phyloP scores from a whole-genome alignment of 2,888 invertebrate species.

The Diarsia rubi region DNA sequence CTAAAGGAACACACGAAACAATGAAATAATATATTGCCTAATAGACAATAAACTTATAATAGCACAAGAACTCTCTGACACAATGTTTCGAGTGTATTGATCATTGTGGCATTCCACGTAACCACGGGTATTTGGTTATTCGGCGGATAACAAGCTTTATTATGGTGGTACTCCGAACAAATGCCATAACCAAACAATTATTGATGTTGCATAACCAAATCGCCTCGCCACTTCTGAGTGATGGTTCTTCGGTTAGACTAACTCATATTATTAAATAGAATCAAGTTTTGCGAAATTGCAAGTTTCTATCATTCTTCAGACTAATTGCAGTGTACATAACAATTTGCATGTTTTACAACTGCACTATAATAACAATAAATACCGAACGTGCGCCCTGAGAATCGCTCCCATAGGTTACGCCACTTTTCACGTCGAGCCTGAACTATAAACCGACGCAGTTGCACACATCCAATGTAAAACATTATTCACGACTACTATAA shows the following conservation, averaged over 20 bases:
- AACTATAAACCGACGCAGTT: constrained; percentile 55
- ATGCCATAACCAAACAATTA: constrained; percentile 55
- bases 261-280: constrained; percentile 36
- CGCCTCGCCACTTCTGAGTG: constrained; percentile 18
- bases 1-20: constrained; percentile 78
- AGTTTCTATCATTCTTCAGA: constrained; percentile 38
- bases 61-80: constrained; percentile 68
- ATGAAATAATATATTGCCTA: constrained; percentile 84
- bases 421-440: constrained; percentile 53
- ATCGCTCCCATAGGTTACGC: constrained; percentile 49
- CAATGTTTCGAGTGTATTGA: constrained; percentile 72
- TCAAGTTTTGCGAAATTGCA: constrained; percentile 33
- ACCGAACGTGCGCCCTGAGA: constrained; percentile 41
- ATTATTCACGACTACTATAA: constrained; percentile 48
- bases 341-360: constrained; percentile 39
- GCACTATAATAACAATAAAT: constrained; percentile 41
- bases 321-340: constrained; percentile 42
- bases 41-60: constrained; percentile 69
- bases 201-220: constrained; percentile 50
- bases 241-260: constrained; percentile 27
- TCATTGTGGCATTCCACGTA: constrained; percentile 62
- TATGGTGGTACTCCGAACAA: constrained; percentile 36
- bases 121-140: constrained; percentile 43
- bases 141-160: constrained; percentile 47
- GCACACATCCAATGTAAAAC: constrained; percentile 38